Evolutionary conservation across 2,797 vertebrate species (phyloP).

Genomic region (Accipiter superciliosus): DNA sequence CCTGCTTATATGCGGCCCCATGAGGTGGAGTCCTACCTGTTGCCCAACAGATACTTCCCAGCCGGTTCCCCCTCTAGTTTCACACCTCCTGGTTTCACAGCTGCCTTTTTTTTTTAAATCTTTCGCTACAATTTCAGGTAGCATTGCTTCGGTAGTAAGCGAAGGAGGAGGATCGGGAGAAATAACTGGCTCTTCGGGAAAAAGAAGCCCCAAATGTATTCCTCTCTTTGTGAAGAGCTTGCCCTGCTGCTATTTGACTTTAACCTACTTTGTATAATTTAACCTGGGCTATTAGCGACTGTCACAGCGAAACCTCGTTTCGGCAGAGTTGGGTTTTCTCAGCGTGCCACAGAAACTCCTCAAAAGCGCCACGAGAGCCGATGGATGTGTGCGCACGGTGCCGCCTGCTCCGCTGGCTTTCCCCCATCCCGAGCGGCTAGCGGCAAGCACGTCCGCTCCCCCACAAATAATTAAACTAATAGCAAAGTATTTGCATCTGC

Average conservation of each 20-base stretch:
- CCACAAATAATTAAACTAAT: not conserved
- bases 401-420: not conserved
- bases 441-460: accelerated
- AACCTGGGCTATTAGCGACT: not conserved
- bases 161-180: not conserved
- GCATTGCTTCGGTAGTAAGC: not conserved
- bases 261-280: not conserved
- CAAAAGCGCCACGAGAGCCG: accelerated
- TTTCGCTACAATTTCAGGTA: not conserved
- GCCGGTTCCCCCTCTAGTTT: not conserved
- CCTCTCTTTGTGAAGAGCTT: not conserved
- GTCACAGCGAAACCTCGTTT: not conserved
- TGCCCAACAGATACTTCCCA: not conserved
- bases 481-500: not conserved
- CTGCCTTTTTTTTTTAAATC: not conserved
- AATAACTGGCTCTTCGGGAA: not conserved
- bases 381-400: accelerated
- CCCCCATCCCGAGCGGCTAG: accelerated
- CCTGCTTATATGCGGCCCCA: not conserved
- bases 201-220: not conserved
- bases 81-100: not conserved
- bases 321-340: not conserved
- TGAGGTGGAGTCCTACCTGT: not conserved
- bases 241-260: not conserved
- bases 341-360: not conserved